Conservation (phyloP, 2,113 vertebrate genomes). For the Pelusios castaneus region DNA sequence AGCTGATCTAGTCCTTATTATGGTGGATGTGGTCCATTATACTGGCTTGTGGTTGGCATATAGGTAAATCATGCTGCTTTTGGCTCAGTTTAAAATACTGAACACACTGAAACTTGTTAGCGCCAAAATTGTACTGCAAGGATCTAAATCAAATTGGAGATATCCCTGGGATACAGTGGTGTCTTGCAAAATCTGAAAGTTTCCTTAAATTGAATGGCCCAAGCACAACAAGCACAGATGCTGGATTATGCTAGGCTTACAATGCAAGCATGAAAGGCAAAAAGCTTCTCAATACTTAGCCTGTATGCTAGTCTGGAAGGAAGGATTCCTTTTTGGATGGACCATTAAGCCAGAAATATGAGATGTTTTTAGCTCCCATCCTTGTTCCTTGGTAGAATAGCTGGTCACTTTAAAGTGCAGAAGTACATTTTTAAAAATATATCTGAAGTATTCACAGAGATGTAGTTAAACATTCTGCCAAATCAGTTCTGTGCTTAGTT, state of each 20-base stretch:
- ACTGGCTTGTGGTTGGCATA: too few species aligned
- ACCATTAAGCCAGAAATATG: neutral
- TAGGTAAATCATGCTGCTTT: too few species aligned
- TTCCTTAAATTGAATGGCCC: neutral
- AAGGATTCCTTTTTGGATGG: neutral
- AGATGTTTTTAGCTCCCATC: neutral
- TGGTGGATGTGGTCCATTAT: too few species aligned
- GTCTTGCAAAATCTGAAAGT: neutral
- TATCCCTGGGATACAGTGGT: too few species aligned
- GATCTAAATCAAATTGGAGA: too few species aligned
- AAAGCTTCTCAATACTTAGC: neutral
- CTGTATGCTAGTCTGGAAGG: neutral
- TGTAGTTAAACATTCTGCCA: constrained; percentile 16
- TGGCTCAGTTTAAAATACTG: too few species aligned
- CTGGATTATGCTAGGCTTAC: fast-evolving
- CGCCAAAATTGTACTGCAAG: too few species aligned
- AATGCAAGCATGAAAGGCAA: neutral
- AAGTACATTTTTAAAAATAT: neutral
- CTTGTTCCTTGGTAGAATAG: constrained; percentile 1
- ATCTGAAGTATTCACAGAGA: too few species aligned
- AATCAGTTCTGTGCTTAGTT: constrained; percentile 33
- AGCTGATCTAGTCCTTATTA: too few species aligned
- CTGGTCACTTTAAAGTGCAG: constrained; percentile 9
- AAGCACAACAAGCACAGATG: neutral
- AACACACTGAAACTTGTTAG: too few species aligned